Evolutionary conservation across 1,140 invertebrate genomes (phyloP).

Genomic region (Euwallacea similis): DNA sequence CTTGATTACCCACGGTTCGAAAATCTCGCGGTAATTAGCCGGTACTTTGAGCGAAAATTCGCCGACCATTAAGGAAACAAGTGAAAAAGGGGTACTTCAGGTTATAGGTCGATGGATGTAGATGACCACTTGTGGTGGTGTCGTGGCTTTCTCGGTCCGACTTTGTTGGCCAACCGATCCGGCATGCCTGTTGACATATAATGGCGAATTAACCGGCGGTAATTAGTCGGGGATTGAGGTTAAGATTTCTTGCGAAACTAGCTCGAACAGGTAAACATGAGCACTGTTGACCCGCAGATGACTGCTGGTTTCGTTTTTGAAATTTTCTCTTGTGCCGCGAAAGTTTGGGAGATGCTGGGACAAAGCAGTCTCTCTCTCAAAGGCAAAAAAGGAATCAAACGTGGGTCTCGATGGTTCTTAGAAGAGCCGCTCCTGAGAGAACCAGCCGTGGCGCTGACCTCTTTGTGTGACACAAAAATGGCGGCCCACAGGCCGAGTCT

Average conservation of each 20-base stretch:
- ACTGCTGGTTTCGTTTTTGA: background rate
- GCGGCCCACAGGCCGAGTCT: slow-evolving; percentile 37
- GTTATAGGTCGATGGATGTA: slow-evolving; percentile 11
- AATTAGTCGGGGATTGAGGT: background rate
- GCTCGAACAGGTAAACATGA: background rate
- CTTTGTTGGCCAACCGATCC: background rate
- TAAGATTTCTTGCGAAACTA: background rate
- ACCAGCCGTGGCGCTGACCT: slow-evolving; percentile 41
- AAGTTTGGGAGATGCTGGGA: background rate
- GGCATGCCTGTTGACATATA: background rate
- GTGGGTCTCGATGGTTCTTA: slow-evolving; percentile 39
- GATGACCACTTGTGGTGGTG: slow-evolving; percentile 2
- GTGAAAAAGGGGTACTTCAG: slow-evolving; percentile 4
- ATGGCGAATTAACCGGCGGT: background rate
- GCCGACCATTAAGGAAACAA: slow-evolving; percentile 10
- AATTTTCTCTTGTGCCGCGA: background rate
- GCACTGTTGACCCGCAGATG: background rate
- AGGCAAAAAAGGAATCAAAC: slow-evolving; percentile 24
- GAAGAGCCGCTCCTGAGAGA: slow-evolving; percentile 43
- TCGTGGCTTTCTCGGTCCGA: background rate
- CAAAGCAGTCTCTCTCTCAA: background rate
- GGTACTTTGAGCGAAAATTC: slow-evolving; percentile 14
- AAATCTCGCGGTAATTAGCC: slow-evolving; percentile 16
- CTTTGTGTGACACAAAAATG: slow-evolving; percentile 40
- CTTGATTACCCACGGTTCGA: slow-evolving; percentile 8